Conservation (phyloP, 1,140 invertebrate genomes). For the Mactra quadrangularis region DNA sequence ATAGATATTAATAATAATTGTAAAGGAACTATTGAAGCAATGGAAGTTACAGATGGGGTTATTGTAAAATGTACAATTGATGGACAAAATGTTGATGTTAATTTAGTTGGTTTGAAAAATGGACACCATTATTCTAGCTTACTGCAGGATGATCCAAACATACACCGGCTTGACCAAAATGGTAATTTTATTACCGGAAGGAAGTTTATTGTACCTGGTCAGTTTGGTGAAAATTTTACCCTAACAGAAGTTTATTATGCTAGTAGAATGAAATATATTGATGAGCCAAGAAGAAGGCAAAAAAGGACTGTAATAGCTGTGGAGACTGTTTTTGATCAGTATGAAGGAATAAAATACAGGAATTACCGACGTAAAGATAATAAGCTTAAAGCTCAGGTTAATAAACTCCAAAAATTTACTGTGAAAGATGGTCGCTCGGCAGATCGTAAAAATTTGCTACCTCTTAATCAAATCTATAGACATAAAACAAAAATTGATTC, state of each 20-base stretch:
- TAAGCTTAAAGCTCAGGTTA: no score
- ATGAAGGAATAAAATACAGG: no score
- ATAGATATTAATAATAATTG: slow-evolving; percentile 42
- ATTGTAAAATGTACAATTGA: slow-evolving; percentile 41
- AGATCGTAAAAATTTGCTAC: no score
- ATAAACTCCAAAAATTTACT: no score
- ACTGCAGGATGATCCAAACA: slow-evolving; percentile 24
- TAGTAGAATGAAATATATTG: slow-evolving; percentile 32
- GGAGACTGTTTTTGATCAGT: no score
- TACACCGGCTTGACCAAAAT: not conserved
- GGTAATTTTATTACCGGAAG: slow-evolving; percentile 29
- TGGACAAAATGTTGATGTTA: slow-evolving; percentile 21
- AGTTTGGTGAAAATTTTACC: not conserved
- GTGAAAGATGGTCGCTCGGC: no score
- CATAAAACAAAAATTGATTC: no score
- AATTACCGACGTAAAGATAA: no score
- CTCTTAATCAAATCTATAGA: no score
- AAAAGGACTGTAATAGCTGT: slow-evolving; percentile 4
- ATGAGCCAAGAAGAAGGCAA: not conserved
- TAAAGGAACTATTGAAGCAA: slow-evolving; percentile 35
- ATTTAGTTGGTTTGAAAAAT: slow-evolving; percentile 14
- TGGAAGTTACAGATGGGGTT: slow-evolving; percentile 21
- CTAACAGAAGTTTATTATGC: slow-evolving; percentile 40
- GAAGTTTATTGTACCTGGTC: slow-evolving; percentile 5
- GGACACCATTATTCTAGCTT: not conserved